These are phyloP conservation scores for Lepisosteus osseus DNA, from an alignment of 2,113 vertebrate species.

Conservation along the genomic window DNA sequence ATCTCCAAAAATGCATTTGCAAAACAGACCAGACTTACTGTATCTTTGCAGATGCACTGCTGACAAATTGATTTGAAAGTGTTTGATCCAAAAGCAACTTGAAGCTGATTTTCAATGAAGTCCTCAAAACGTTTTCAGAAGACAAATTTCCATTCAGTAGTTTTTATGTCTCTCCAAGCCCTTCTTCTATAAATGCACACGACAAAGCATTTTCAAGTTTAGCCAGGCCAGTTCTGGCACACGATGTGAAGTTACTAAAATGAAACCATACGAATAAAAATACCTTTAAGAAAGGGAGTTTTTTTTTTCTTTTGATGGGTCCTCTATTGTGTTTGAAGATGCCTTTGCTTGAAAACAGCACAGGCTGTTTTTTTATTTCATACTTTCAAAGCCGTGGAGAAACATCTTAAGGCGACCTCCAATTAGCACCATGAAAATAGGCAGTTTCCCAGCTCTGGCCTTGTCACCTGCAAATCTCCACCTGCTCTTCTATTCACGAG, in stretches of 20 bases:
- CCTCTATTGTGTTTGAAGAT: background rate
- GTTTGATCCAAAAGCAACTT: too few relatives aligned
- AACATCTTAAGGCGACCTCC: background rate
- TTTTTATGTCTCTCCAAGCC: too few relatives aligned
- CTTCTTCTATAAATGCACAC: too few relatives aligned
- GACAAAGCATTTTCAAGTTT: constrained; percentile 3
- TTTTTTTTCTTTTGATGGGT: background rate
- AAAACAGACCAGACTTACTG: constrained; percentile 4
- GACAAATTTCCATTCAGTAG: too few relatives aligned
- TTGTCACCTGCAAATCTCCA: too few relatives aligned
- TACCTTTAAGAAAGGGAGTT: too few relatives aligned
- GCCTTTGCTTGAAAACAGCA: background rate
- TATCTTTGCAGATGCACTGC: background rate
- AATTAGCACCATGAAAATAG: background rate
- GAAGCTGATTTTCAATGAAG: too few relatives aligned
- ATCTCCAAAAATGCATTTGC: background rate
- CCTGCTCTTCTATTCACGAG: too few relatives aligned
- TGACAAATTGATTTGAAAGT: too few relatives aligned
- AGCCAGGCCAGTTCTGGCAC: constrained; percentile 13
- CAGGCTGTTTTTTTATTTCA: background rate
- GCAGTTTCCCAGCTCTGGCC: background rate
- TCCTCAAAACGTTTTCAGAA: too few relatives aligned
- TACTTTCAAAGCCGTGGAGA: background rate
- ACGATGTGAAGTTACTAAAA: background rate
- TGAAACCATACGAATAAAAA: background rate